phyloP scores from a whole-genome alignment of 1,140 invertebrate species.

The Ruditapes philippinarum region DNA sequence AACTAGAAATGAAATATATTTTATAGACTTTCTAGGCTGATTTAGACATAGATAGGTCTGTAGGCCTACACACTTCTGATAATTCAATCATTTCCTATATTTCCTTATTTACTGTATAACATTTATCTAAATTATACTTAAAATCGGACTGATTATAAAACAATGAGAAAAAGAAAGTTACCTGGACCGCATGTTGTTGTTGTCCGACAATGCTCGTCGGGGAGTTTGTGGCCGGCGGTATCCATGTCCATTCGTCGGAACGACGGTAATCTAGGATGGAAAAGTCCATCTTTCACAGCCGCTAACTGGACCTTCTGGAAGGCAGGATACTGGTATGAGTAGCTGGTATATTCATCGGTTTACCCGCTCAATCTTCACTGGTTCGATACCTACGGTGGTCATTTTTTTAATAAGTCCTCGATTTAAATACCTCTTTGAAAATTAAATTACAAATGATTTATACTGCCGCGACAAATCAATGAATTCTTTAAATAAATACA shows the following conservation, averaged over 20 bases:
- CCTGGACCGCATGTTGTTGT: slow-evolving; percentile 83
- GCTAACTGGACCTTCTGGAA: slow-evolving; percentile 82
- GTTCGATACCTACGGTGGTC: slow-evolving; percentile 82
- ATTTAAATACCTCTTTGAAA: background rate
- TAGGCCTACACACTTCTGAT: too few species aligned
- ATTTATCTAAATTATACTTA: too few species aligned
- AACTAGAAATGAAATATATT: too few species aligned
- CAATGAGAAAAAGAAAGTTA: slow-evolving; percentile 45
- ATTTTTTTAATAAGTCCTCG: slow-evolving; percentile 66
- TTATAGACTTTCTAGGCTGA: too few species aligned
- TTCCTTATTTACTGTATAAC: too few species aligned
- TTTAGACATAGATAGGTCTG: too few species aligned
- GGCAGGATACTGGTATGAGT: slow-evolving; percentile 83
- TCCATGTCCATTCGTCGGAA: slow-evolving; percentile 86
- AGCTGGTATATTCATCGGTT: slow-evolving; percentile 83
- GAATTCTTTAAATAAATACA: background rate
- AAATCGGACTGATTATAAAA: background rate
- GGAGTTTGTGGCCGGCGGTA: slow-evolving; percentile 83
- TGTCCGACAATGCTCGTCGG: slow-evolving; percentile 85
- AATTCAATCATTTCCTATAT: too few species aligned
- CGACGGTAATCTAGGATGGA: slow-evolving; percentile 84
- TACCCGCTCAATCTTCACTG: slow-evolving; percentile 69
- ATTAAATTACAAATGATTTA: background rate
- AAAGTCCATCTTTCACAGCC: slow-evolving; percentile 84
- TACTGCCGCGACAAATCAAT: background rate